A percentile compares a stretch with the other conserved stretches of the same genome.
These are phyloP conservation scores for Muscicapa comitata DNA, from an alignment of 2,797 vertebrate genomes.

Conservation along the genomic window DNA sequence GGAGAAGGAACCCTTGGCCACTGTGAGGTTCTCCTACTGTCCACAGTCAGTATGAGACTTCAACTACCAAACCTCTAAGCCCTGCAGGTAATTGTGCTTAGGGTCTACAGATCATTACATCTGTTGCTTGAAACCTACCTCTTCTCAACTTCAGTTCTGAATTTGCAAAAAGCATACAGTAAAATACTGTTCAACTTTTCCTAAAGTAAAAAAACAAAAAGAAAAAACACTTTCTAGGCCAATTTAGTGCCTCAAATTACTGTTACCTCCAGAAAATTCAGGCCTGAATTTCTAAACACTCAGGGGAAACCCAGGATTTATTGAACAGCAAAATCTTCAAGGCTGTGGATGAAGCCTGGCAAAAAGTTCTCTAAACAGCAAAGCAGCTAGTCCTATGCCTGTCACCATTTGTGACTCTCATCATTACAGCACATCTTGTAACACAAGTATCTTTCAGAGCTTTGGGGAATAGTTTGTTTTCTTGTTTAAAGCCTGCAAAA, in stretches of 20 bases:
- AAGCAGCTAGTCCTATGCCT: not conserved
- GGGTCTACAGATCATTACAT: not conserved
- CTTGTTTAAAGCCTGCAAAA: not conserved
- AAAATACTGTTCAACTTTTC: not conserved
- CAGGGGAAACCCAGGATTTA: not conserved
- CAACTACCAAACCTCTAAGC: not conserved
- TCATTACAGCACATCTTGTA: not conserved
- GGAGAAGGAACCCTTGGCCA: not conserved
- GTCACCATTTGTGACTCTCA: not conserved
- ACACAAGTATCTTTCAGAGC: not conserved
- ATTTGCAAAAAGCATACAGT: not conserved
- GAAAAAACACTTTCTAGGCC: not conserved
- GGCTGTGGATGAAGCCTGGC: not conserved
- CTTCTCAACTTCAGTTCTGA: not conserved
- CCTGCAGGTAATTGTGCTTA: not conserved
- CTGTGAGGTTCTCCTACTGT: not conserved
- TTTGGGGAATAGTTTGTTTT: not conserved
- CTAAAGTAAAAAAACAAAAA: not conserved
- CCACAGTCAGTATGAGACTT: not conserved
- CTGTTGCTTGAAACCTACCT: not conserved
- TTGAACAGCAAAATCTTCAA: not conserved
- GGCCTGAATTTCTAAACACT: not conserved
- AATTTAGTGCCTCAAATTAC: not conserved
- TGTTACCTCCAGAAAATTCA: not conserved
- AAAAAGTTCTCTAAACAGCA: not conserved